Base-by-base conservation (phyloP, 1,140 invertebrate genomes). In the Acyrthosiphon pisum region DNA sequence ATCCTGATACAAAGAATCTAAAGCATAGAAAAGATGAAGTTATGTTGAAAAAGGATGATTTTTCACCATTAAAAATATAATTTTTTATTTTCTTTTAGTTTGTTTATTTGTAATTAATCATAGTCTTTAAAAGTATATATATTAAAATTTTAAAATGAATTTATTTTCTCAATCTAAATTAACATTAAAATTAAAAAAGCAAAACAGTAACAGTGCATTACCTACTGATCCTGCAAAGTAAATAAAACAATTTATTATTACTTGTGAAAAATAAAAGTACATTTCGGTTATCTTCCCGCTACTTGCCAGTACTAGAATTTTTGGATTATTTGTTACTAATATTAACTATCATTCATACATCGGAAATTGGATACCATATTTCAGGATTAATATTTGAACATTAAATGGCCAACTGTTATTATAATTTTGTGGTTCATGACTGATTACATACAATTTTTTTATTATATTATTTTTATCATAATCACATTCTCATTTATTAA, bases 101-200 rank as follows among this genome's bases (percentile, higher is more conserved):
- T 50, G 68, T 83, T 48, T 81, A 81, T 92, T 83, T 41, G 22
- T 93, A 84, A 50, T 68, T 60, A 44, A 41, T 84, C 41, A 86
- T 84, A 37, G 37, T 56, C 22, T 41, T 86, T 37, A 86, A 30
- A n/a, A 86, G n/a, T 83, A 81, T 35, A 50, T n/a, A 86, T 53
- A 68, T 44, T 90, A 14, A 0, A 41, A 30, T 26, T 86, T 86
- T 41, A 93, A 56, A 53, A 93, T 93, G 91, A 93, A 93, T 44
- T 37, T 86, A 84, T 93, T 93, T 86, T 93, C 91, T 53, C 91
- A 93, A 93, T 41, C 91, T 44, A 93, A 93, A 86, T 56, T 93
- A 86, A 37, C 91, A 81, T 93, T 93, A 84, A 93, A 93, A 84
- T 44, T 93, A 86, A 93, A 93, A 86, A 86, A 84, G 23, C 22